These are phyloP conservation scores for Hypotaenidia okinawae DNA, from an alignment of 2,797 vertebrate genomes.

Conservation along the genomic window DNA sequence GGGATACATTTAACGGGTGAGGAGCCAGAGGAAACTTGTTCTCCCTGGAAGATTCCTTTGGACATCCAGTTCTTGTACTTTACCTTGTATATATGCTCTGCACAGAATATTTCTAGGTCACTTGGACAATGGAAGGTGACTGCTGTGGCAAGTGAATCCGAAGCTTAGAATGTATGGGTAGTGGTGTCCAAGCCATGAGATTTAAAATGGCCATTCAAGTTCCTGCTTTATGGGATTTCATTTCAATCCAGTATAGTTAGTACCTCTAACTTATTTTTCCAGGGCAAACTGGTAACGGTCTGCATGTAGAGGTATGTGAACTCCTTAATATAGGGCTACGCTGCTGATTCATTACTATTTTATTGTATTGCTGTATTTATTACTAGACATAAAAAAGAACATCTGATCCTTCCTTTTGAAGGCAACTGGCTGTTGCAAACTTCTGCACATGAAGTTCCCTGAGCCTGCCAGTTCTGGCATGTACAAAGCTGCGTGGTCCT, in stretches of 20 bases:
- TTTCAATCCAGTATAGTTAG: neutral
- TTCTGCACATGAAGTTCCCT: neutral
- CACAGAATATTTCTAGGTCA: neutral
- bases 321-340: neutral
- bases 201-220: neutral
- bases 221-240: neutral
- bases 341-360: neutral
- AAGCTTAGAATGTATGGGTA: neutral
- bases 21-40: neutral
- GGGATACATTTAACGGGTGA: neutral
- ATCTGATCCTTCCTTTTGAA: neutral
- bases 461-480: neutral
- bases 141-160: neutral
- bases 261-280: neutral
- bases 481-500: fast-evolving
- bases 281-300: neutral
- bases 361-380: neutral
- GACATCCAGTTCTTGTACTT: neutral
- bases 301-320: neutral
- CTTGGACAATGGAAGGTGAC: neutral
- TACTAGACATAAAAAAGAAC: neutral
- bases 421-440: neutral
- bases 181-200: neutral
- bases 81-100: neutral
- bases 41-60: neutral